A percentile compares a stretch with the other conserved stretches of the same genome.
These are phyloP conservation scores for Apodemus speciosus DNA, from an alignment of 2,113 vertebrate species.

Conservation along the genomic window DNA sequence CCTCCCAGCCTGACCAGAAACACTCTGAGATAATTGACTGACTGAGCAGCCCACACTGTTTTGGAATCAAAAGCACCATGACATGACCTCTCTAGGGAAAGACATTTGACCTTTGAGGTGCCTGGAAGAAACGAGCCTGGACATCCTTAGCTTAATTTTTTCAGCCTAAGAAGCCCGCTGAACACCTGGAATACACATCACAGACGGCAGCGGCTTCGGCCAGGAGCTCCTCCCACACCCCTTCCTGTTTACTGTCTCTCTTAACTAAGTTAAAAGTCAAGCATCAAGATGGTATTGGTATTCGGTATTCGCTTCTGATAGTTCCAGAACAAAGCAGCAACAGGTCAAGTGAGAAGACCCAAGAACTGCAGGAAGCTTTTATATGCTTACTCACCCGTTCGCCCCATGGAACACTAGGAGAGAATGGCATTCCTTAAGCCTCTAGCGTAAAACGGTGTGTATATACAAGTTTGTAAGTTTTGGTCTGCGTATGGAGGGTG, in stretches of 20 bases:
- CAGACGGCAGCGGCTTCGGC: neutral
- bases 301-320: neutral
- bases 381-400: neutral
- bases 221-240: neutral
- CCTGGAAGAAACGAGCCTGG: neutral
- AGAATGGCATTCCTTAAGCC: neutral
- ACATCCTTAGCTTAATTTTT: neutral
- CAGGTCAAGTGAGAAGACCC: neutral
- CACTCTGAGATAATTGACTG: constrained; percentile 12
- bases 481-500: neutral
- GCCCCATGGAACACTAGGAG: neutral
- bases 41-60: neutral
- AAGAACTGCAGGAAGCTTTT: neutral
- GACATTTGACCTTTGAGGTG: neutral
- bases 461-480: neutral
- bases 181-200: constrained; percentile 38
- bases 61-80: neutral
- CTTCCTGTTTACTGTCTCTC: constrained; percentile 59
- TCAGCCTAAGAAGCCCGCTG: neutral
- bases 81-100: neutral
- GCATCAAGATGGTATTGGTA: constrained; percentile 16
- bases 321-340: neutral
- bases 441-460: neutral
- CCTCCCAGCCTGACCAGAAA: neutral
- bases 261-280: constrained; percentile 29